A percentile compares a stretch with the other conserved stretches of the same genome.
phyloP scores from a whole-genome alignment of 1,140 invertebrate genomes.

The Cryptotermes secundus region DNA sequence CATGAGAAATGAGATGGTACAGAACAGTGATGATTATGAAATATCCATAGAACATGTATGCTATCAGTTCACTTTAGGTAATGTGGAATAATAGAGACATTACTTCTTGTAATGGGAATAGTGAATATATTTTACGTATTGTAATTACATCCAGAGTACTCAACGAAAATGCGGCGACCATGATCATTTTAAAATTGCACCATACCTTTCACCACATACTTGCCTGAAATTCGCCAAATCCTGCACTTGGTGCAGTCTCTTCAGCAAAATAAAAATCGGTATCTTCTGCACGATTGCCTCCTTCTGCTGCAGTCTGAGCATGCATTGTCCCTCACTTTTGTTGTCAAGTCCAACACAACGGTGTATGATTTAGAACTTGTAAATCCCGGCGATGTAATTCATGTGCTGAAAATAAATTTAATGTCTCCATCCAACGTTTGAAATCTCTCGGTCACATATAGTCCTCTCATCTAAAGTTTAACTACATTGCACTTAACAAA shows the following conservation, averaged over 20 bases:
- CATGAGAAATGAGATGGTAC: no score
- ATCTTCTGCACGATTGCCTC: background rate
- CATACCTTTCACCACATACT: background rate
- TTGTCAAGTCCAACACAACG: background rate
- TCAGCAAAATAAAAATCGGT: background rate
- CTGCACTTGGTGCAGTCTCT: background rate
- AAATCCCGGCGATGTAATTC: background rate
- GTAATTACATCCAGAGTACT: background rate
- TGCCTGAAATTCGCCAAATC: background rate
- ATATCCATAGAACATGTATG: background rate
- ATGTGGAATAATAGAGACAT: no score
- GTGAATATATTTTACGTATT: background rate
- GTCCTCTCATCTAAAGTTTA: background rate
- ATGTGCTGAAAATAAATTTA: background rate
- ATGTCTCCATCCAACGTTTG: background rate
- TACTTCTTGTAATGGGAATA: background rate
- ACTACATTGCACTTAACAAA: background rate
- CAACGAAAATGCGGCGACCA: background rate
- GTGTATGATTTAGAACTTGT: background rate
- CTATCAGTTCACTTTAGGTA: background rate
- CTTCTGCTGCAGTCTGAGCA: background rate
- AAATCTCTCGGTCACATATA: background rate
- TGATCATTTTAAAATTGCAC: background rate
- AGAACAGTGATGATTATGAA: no score
- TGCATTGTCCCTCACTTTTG: constrained; percentile 1